Evolutionary conservation across 2,888 invertebrate species (phyloP).

Genomic region (Strigamia maritima): DNA sequence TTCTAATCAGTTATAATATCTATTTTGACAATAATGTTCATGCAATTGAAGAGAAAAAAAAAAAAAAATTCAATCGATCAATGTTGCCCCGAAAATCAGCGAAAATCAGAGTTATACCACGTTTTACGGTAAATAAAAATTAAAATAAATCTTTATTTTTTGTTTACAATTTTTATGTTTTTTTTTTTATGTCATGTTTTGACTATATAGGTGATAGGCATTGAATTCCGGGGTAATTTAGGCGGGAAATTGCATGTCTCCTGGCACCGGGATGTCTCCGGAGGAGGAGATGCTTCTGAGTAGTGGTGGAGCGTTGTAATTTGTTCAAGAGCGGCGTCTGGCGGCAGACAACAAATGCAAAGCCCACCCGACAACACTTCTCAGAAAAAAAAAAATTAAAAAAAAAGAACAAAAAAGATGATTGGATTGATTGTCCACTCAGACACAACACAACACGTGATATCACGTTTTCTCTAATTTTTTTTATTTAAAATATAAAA

Average conservation of each 20-base stretch:
- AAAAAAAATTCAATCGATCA: too few relatives aligned
- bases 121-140: too few relatives aligned
- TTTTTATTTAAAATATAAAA: background rate
- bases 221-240: background rate
- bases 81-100: too few relatives aligned
- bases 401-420: background rate
- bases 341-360: background rate
- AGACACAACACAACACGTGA: background rate
- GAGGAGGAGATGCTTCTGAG: background rate
- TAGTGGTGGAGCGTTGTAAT: background rate
- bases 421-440: background rate
- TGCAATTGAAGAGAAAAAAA: too few relatives aligned
- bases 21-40: too few relatives aligned
- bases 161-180: background rate
- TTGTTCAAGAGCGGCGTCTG: background rate
- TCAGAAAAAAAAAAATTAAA: background rate
- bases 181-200: background rate
- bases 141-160: background rate
- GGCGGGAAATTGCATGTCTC: constrained; percentile 4
- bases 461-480: background rate
- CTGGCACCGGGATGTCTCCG: constrained; percentile 4
- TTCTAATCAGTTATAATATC: too few relatives aligned
- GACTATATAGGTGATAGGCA: background rate
- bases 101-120: too few relatives aligned
- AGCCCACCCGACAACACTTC: background rate